These are phyloP conservation scores for Cyprinodon diabolis DNA, from an alignment of 2,797 vertebrate genomes.

Conservation along the genomic window DNA sequence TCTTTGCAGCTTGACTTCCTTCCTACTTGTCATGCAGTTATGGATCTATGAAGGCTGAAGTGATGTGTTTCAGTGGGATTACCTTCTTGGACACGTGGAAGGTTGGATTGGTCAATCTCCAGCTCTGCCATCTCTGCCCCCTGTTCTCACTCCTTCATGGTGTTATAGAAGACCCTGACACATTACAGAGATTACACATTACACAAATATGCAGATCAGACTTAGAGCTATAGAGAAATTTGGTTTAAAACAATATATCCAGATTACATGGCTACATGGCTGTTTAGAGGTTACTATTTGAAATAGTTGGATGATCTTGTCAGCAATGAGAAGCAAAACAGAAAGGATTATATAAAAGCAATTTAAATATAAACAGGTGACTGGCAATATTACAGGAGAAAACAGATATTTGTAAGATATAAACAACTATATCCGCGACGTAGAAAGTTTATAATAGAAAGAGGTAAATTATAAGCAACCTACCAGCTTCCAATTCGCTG, in stretches of 20 bases:
- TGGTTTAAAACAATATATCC: too few relatives aligned
- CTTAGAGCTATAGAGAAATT: too few relatives aligned
- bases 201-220: too few relatives aligned
- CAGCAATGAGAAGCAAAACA: not conserved
- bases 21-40: not conserved
- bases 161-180: slow-evolving; percentile 36
- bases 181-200: not conserved
- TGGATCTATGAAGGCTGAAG: not conserved
- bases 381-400: not conserved
- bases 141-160: slow-evolving; percentile 57
- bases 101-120: slow-evolving; percentile 83
- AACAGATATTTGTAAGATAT: not conserved
- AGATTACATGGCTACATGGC: too few relatives aligned
- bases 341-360: too few relatives aligned
- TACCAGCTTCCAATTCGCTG: slow-evolving; percentile 52
- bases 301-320: not conserved
- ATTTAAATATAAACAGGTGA: too few relatives aligned
- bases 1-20: slow-evolving; percentile 24
- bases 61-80: not conserved
- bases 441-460: not conserved
- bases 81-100: slow-evolving; percentile 83
- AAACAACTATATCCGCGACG: not conserved
- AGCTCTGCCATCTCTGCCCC: slow-evolving; percentile 79
- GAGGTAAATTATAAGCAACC: slow-evolving; percentile 13
- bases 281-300: not conserved